Percentiles rank a stretch among this genome's conserved stretches.
These are phyloP conservation scores for Drosophila aff. DNA, from an alignment of 1,140 invertebrate genomes.

Conservation along the genomic window DNA sequence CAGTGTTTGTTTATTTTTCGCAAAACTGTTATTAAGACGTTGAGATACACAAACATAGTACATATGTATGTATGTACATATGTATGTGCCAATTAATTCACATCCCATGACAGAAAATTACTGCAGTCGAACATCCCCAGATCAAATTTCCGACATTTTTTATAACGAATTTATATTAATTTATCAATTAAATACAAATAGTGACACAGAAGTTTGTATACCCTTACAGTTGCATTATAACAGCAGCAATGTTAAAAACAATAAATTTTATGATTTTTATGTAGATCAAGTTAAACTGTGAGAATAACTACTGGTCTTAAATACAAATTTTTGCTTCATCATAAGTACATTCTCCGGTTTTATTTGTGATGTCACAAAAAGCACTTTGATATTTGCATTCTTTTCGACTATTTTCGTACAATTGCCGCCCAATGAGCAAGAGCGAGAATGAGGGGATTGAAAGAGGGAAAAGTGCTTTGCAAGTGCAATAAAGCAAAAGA, in stretches of 20 bases:
- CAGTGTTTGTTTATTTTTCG: constrained; percentile 36
- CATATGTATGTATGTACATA: neutral
- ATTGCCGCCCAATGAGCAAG: constrained; percentile 62
- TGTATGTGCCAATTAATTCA: neutral
- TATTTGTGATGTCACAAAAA: constrained; percentile 18
- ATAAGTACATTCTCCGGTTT: neutral
- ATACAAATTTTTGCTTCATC: no score
- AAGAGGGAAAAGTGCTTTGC: constrained; percentile 26
- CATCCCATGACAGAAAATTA: constrained; percentile 3
- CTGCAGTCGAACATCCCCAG: neutral
- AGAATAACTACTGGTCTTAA: no score
- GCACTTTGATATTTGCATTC: constrained; percentile 23
- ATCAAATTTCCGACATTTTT: neutral
- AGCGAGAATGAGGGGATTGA: constrained; percentile 29
- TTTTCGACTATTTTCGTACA: constrained; percentile 69
- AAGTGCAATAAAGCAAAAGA: constrained; percentile 61
- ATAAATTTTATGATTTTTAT: no score
- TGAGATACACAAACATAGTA: constrained; percentile 1
- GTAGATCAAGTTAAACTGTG: no score
- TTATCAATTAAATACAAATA: no score
- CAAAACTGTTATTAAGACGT: constrained; percentile 37
- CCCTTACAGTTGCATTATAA: neutral
- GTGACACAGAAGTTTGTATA: neutral
- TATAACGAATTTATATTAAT: neutral
- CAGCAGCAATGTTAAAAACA: no score